Percentiles rank a stretch among this genome's conserved stretches.
These are phyloP conservation scores for Eutolmus rufibarbis DNA, from an alignment of 2,888 invertebrate species.

Conservation along the genomic window DNA sequence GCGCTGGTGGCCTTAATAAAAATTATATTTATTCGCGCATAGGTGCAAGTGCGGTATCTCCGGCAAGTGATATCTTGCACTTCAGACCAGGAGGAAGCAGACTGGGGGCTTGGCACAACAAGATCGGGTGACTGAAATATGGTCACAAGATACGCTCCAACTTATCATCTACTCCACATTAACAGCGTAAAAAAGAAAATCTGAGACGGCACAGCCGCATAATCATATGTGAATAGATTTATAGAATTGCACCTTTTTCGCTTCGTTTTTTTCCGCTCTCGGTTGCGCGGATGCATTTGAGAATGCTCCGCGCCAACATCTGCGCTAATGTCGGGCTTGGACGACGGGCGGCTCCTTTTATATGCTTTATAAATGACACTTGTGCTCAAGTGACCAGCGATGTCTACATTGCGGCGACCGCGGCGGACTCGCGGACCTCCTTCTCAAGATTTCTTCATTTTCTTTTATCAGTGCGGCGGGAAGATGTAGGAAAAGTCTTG, in stretches of 20 bases:
- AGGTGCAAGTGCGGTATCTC: not conserved
- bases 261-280: not conserved
- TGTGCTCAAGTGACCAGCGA: slow-evolving; percentile 19
- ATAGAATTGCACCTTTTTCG: slow-evolving; percentile 21
- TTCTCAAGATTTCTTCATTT: not conserved
- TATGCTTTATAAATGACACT: slow-evolving; percentile 18
- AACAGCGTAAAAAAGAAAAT: slow-evolving; percentile 4
- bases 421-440: not conserved
- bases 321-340: not conserved
- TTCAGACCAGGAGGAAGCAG: slow-evolving; percentile 26
- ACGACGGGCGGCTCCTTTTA: slow-evolving; percentile 15
- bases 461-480: not conserved
- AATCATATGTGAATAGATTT: slow-evolving; percentile 31
- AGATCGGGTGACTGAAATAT: slow-evolving; percentile 32
- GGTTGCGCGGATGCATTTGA: not conserved
- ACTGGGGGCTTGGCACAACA: slow-evolving; percentile 22
- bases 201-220: slow-evolving; percentile 6
- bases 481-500: not conserved
- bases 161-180: slow-evolving; percentile 31
- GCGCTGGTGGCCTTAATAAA: slow-evolving; percentile 32
- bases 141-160: slow-evolving; percentile 36
- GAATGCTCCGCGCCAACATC: not conserved
- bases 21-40: slow-evolving; percentile 15
- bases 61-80: slow-evolving; percentile 27
- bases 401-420: slow-evolving; percentile 8